A percentile compares a stretch with the other conserved stretches of the same genome.
Conservation (phyloP, 1,140 invertebrate genomes). For the Aphis craccivora region DNA sequence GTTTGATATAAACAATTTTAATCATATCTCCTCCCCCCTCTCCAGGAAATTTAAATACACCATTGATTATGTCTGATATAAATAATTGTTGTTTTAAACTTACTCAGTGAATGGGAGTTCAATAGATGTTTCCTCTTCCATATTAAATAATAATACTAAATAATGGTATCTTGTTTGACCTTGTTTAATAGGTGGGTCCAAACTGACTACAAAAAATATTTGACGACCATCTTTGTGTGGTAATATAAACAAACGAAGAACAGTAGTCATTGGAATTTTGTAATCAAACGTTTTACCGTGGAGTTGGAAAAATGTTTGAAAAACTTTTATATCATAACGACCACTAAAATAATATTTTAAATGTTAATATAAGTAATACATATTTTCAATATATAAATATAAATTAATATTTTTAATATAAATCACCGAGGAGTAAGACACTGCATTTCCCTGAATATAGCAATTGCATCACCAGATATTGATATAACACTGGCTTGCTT, state of each 20-base stretch:
- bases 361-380: conserved; percentile 57
- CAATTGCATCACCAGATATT: conserved; percentile 96
- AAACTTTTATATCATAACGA: conserved; percentile 99
- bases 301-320: conserved; percentile 95
- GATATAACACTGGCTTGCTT: conserved; percentile 97
- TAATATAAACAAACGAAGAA: conserved; percentile 90
- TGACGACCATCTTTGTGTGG: conserved; percentile 98
- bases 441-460: conserved; percentile 95
- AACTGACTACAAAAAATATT: conserved; percentile 97
- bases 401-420: not conserved
- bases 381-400: conserved; percentile 28
- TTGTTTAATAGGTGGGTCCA: conserved; percentile 99
- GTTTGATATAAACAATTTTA: too few species aligned
- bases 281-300: conserved; percentile 99
- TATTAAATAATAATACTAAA: conserved; percentile 91
- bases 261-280: conserved; percentile 97
- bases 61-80: not conserved
- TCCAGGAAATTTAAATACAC: too few species aligned
- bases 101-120: conserved; percentile 92
- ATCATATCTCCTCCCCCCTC: too few species aligned
- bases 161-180: conserved; percentile 98
- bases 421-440: conserved; percentile 94
- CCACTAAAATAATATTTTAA: conserved; percentile 74
- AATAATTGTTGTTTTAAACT: conserved; percentile 62
- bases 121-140: conserved; percentile 90